These are phyloP conservation scores for Fulica atra DNA, from an alignment of 2,113 vertebrate species.

Conservation along the genomic window DNA sequence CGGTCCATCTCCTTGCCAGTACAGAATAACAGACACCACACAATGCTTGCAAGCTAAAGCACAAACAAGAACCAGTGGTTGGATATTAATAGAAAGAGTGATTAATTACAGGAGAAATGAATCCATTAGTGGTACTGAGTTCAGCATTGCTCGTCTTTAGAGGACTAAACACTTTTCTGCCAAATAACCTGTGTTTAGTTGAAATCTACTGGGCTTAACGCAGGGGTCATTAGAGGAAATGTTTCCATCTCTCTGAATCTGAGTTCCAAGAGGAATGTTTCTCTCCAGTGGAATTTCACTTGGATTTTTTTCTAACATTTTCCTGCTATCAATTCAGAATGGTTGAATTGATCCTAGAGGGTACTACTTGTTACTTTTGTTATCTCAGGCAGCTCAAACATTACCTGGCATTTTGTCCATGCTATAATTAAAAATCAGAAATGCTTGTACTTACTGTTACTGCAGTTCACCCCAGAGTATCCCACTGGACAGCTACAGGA, in stretches of 20 bases:
- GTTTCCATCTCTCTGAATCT: not conserved
- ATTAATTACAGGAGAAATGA: not conserved
- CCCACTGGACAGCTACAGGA: conserved; percentile 72
- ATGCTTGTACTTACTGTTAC: conserved; percentile 70
- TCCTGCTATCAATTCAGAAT: not conserved
- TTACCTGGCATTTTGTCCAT: not conserved
- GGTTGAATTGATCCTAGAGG: not conserved
- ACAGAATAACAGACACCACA: not conserved
- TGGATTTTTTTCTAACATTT: not conserved
- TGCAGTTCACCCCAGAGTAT: conserved; percentile 58
- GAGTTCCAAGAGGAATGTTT: not conserved
- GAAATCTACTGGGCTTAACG: not conserved
- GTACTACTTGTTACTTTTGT: not conserved
- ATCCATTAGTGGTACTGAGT: not conserved
- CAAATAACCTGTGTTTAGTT: not conserved
- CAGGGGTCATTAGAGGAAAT: not conserved
- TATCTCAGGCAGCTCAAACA: not conserved
- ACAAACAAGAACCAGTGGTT: not conserved
- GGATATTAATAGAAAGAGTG: not conserved
- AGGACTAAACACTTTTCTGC: not conserved
- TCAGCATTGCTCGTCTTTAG: not conserved
- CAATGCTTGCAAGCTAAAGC: not conserved
- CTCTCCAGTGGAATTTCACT: not conserved
- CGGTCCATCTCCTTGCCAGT: not conserved
- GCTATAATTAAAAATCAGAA: not conserved